Evolutionary conservation across 2,888 invertebrate genomes (phyloP), one percentile per base, ranked within the genome.

Genomic region (Epinotia demarniana): DNA sequence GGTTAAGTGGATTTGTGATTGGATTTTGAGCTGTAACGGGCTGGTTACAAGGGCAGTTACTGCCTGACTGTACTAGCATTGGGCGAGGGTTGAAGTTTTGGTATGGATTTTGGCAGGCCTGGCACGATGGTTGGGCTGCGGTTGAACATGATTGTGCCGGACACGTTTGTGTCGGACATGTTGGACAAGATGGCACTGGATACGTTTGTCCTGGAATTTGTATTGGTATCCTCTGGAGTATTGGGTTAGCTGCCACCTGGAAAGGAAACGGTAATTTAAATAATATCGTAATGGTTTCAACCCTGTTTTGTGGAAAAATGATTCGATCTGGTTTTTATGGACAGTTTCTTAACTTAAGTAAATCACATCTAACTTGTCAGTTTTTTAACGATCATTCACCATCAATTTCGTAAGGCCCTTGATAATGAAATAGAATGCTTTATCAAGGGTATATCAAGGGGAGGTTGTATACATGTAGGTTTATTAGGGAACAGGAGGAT

Each of bases 241-340:
- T 70, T 55, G 81, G 86, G 79, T 87, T 86, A 70, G 86, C 79
- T 43, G 84, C 80, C 27, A 85, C 85, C 91, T 91, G 87, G 1
- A 89, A 89, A 57, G 78, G 62, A 76, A 72, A 73, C 75, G 19
- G 12, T 4, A 43, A 49, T 53, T 23, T n/a, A 49, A 19, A 46
- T 49, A 23, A 23, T 55, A 9, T 12, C 11, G 3, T 3, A 6
- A 23, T 33, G 8, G 6, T 13, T 1, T 8, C 9, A 12, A 16
- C 6, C 33, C 4, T 39, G 13, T 11, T 39, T 9, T 39, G 6
- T 33, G 0, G 33, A 6, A 6, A 33, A 33, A 33, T 33, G 33
- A 33, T 8, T 33, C 33, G 33, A 1, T 33, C 6, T 6, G 2
- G 33, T 33, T 33, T 0, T 33, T 33, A 33, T 39, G 9, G 39